Evolutionary conservation across 1,140 invertebrate genomes (phyloP).

Genomic region (Drosophila seguyi): DNA sequence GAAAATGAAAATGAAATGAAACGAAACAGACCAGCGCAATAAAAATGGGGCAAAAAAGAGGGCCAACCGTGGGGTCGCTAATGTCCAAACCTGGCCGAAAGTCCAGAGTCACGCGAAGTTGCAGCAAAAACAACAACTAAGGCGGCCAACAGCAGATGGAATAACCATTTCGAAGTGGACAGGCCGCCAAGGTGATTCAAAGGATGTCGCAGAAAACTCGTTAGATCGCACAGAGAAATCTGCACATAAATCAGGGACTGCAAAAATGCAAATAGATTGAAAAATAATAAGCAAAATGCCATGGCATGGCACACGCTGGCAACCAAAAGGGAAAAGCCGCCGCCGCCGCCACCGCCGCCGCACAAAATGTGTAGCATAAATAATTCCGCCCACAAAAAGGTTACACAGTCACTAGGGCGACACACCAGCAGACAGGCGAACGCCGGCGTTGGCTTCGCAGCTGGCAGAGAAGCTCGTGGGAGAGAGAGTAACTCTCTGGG

Average conservation of each 20-base stretch:
- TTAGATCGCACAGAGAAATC: slow-evolving; percentile 29
- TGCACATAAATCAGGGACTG: slow-evolving; percentile 59
- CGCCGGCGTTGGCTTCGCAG: slow-evolving; percentile 26
- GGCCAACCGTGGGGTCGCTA: slow-evolving; percentile 39
- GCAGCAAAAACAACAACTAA: slow-evolving; percentile 54
- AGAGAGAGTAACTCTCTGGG: not conserved
- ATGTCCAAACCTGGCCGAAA: slow-evolving; percentile 68
- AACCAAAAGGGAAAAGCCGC: slow-evolving; percentile 41
- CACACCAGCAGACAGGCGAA: slow-evolving; percentile 61
- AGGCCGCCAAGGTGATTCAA: slow-evolving; percentile 61
- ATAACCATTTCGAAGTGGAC: slow-evolving; percentile 29
- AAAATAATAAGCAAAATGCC: slow-evolving; percentile 70
- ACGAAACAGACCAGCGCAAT: slow-evolving; percentile 45
- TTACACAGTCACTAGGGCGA: slow-evolving; percentile 80
- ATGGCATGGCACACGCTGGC: slow-evolving; percentile 28
- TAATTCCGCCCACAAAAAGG: slow-evolving; percentile 80
- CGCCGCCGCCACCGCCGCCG: slow-evolving; percentile 3
- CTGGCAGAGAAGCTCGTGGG: slow-evolving; percentile 8
- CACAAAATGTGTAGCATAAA: slow-evolving; percentile 78
- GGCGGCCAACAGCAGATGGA: slow-evolving; percentile 5
- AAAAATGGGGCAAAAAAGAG: slow-evolving; percentile 39
- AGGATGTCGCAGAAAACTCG: slow-evolving; percentile 50
- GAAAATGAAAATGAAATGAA: slow-evolving; percentile 43
- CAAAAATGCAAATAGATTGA: slow-evolving; percentile 76
- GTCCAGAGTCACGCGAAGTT: slow-evolving; percentile 75